phyloP scores from a whole-genome alignment of 2,113 vertebrate species.

The Otus sunia region DNA sequence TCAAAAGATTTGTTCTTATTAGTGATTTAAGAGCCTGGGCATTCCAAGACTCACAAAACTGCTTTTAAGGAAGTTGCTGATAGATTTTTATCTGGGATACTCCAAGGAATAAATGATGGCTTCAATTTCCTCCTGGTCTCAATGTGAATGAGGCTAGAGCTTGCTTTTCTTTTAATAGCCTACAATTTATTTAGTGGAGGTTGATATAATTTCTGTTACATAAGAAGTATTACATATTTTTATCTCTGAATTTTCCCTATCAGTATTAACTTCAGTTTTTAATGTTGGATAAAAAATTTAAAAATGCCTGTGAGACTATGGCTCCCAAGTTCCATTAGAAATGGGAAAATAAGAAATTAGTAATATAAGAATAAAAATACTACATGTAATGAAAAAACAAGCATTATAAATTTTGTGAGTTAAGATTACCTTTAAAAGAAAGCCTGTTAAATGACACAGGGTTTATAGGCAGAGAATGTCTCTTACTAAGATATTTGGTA shows the following conservation, averaged over 20 bases:
- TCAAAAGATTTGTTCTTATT: background rate
- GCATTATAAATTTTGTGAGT: background rate
- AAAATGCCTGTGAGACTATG: background rate
- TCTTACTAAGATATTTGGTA: background rate
- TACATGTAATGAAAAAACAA: background rate
- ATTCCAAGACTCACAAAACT: background rate
- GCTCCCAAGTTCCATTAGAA: background rate
- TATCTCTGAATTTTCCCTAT: background rate
- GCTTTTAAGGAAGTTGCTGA: background rate
- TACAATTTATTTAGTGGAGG: background rate
- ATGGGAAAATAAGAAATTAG: background rate
- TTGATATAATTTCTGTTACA: background rate
- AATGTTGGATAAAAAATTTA: background rate
- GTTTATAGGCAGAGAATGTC: background rate
- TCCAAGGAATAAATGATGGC: background rate
- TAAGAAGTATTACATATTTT: background rate
- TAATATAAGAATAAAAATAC: background rate
- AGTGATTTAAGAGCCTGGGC: background rate
- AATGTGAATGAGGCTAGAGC: background rate
- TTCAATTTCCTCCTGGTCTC: background rate
- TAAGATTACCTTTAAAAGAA: background rate
- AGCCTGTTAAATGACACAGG: background rate
- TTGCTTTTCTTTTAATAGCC: background rate
- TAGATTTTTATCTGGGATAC: slow-evolving; percentile 4
- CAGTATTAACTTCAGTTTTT: background rate